Percentiles rank a stretch among this genome's conserved stretches.
These are phyloP conservation scores for Muscidifurax raptorellus DNA, from an alignment of 1,140 invertebrate species.

Conservation along the genomic window DNA sequence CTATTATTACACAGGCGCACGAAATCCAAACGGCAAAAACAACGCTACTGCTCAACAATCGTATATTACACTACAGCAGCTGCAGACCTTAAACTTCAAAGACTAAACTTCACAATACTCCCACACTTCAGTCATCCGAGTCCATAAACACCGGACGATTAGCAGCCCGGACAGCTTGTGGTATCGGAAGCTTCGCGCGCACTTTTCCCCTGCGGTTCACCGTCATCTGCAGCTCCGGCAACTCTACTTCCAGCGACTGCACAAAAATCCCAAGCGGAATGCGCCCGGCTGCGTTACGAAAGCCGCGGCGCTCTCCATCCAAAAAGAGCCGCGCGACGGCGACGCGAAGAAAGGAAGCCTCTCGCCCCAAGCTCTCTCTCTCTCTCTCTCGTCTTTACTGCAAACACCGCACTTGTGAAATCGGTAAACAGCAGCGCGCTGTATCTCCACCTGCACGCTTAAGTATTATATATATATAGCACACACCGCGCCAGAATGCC, in stretches of 20 bases:
- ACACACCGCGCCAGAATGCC: neutral
- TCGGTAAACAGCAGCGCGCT: slow-evolving; percentile 14
- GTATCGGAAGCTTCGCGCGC: slow-evolving; percentile 12
- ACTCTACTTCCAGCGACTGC: neutral
- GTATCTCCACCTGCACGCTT: neutral
- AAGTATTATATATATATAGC: neutral
- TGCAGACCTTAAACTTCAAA: neutral
- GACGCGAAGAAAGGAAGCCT: neutral
- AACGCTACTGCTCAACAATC: neutral
- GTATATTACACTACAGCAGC: too few relatives aligned
- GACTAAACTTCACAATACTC: neutral
- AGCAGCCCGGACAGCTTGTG: neutral
- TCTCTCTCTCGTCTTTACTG: neutral
- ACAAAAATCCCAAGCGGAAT: neutral
- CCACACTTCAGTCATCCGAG: neutral
- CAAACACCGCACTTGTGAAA: slow-evolving; percentile 35
- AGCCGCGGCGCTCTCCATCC: neutral
- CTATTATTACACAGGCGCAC: neutral
- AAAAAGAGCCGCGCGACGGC: neutral
- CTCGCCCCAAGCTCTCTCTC: slow-evolving; percentile 15
- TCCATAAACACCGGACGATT: neutral
- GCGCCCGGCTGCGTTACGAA: slow-evolving; percentile 18
- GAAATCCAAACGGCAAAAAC: neutral
- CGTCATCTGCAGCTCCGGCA: neutral
- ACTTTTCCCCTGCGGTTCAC: slow-evolving; percentile 20